Evolutionary conservation across 2,113 vertebrate genomes (phyloP).

Genomic region (Pristiophorus japonicus): DNA sequence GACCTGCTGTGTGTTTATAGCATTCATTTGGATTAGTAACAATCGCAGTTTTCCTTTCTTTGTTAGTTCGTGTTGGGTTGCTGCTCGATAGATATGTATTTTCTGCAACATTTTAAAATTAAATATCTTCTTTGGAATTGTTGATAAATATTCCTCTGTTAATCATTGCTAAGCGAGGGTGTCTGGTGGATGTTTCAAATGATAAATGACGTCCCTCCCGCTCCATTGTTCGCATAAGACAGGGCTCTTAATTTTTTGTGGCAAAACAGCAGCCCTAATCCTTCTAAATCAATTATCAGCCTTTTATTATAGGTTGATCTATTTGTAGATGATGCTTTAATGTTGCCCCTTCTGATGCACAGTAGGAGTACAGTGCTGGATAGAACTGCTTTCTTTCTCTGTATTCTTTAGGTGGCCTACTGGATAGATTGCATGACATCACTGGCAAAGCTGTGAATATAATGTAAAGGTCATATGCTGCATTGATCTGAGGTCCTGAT

Average conservation of each 20-base stretch:
- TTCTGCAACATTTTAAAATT: not conserved
- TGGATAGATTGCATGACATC: conserved; percentile 66
- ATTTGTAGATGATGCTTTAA: conserved; percentile 61
- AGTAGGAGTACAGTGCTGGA: conserved; percentile 59
- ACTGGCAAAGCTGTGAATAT: conserved; percentile 57
- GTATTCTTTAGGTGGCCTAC: conserved; percentile 54
- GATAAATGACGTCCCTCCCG: not conserved
- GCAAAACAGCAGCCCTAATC: conserved; percentile 45
- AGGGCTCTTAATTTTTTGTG: conserved; percentile 57
- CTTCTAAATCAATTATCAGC: conserved; percentile 52
- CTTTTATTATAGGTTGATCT: conserved; percentile 53
- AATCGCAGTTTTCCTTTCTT: not conserved
- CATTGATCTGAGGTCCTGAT: conserved; percentile 66
- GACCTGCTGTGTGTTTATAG: not conserved
- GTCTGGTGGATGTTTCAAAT: not conserved
- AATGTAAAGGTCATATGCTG: conserved; percentile 63
- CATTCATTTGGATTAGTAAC: not conserved
- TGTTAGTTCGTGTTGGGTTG: not conserved
- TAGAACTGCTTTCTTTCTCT: conserved; percentile 52
- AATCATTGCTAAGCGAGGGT: not conserved
- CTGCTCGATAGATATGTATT: not conserved
- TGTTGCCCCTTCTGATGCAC: conserved; percentile 57
- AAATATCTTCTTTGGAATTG: not conserved
- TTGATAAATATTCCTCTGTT: conserved; percentile 4
- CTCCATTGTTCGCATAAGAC: conserved; percentile 46